A percentile compares a stretch with the other conserved stretches of the same genome.
These are phyloP conservation scores for Microcebus murinus DNA, from an alignment of 2,113 vertebrate species.

Conservation along the genomic window DNA sequence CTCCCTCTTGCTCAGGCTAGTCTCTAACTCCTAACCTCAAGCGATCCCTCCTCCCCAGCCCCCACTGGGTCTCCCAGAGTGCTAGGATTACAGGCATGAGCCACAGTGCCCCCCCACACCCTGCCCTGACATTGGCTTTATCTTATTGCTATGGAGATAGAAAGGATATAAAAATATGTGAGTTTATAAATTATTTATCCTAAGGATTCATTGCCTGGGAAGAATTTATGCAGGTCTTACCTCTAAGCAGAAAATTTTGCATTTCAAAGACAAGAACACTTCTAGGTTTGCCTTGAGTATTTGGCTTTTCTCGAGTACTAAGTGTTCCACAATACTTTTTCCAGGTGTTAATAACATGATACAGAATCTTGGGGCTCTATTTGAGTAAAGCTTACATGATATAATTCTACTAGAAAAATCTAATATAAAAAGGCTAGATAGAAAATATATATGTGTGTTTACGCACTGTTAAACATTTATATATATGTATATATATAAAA, in stretches of 20 bases:
- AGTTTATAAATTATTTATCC: constrained; percentile 14
- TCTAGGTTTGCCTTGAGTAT: neutral
- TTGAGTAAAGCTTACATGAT: neutral
- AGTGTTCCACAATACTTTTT: neutral
- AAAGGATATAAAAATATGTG: neutral
- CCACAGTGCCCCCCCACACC: too few relatives aligned
- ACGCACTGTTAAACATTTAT: neutral
- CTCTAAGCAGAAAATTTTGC: neutral
- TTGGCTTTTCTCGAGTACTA: neutral
- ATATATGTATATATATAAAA: too few relatives aligned
- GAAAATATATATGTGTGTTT: neutral
- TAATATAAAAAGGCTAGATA: neutral
- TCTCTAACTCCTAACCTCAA: too few relatives aligned
- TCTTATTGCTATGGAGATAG: neutral
- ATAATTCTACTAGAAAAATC: neutral
- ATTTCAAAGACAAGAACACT: neutral
- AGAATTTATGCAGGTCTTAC: neutral
- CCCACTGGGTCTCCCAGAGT: too few relatives aligned
- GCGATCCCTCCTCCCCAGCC: too few relatives aligned
- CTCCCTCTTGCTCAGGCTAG: too few relatives aligned
- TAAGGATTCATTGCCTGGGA: neutral
- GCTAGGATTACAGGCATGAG: too few relatives aligned
- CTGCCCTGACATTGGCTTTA: neutral
- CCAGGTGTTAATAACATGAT: neutral
- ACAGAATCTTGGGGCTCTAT: neutral